phyloP scores from a whole-genome alignment of 2,888 invertebrate genomes.

The Eustalomyia histrio region DNA sequence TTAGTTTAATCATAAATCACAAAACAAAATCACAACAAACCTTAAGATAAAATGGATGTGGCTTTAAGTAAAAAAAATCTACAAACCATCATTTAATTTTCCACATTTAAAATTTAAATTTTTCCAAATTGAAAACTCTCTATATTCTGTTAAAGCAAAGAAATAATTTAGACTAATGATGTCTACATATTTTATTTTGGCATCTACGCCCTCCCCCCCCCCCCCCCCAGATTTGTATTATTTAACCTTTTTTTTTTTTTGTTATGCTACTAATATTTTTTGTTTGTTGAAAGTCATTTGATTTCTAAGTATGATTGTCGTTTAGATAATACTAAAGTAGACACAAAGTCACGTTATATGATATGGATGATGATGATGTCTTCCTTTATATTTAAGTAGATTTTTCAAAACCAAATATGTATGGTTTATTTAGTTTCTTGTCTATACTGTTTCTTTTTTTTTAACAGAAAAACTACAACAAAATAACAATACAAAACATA shows the following conservation, averaged over 20 bases:
- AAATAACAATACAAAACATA: background rate
- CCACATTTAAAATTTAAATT: background rate
- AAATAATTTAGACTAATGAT: no score
- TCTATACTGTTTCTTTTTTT: constrained; percentile 16
- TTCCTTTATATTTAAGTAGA: constrained; percentile 44
- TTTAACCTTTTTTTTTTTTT: no score
- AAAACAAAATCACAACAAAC: constrained; percentile 45
- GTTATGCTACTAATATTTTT: background rate
- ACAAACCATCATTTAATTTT: background rate
- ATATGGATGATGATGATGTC: constrained; percentile 59
- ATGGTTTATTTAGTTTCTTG: constrained; percentile 59
- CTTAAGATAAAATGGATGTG: constrained; percentile 37
- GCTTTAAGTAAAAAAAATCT: background rate
- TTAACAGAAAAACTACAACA: background rate
- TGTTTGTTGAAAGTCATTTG: constrained; percentile 30
- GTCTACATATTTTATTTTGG: background rate
- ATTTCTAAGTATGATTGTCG: constrained; percentile 59
- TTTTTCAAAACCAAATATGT: constrained; percentile 48
- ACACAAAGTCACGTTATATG: constrained; percentile 59
- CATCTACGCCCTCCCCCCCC: no score
- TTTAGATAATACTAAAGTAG: constrained; percentile 58
- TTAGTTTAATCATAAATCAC: constrained; percentile 75
- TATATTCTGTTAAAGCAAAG: background rate
- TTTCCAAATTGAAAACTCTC: background rate
- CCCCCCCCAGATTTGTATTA: background rate